Evolutionary conservation across 2,888 invertebrate species (phyloP), one percentile per base, ranked within the genome.

Genomic region (Orthosia incerta): DNA sequence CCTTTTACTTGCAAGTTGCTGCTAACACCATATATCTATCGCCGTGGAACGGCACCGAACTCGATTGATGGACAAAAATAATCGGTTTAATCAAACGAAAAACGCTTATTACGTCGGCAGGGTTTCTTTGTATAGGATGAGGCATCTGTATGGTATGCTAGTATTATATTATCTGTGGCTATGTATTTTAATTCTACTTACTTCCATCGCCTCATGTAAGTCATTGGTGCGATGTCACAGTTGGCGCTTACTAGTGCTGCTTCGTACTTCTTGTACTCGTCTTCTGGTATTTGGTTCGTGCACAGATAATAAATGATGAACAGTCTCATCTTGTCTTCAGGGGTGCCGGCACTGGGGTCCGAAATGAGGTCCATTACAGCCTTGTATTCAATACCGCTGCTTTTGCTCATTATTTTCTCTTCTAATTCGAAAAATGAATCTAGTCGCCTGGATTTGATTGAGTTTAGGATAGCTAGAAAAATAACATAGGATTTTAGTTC

Each of bases 371-470:
- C 99, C 91, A 99, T 94, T n/a, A 99, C 96, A 39, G 98, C 97
- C 92, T 98, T 98, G 90, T 98, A 99, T 81, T 96, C 96, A 0
- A 96, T 93, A 74, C 98, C 94, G 7, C 97, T 97, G 85, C 97
- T 97, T 95, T 98, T 98, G 65, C 98, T 98, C 98, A 99, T 99
- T 62, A 99, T 98, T 94, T 99, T 99, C 92, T 99, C 99, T 96
- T 99, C 99, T 76, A 99, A 96, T 94, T 99, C 99, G 91, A 99
- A 99, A 91, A 99, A 99, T 0, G 99, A 98, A 92, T 99, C 99
- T 66, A 99, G 95, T 84, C 99, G 98, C 68, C 99, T 97, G 0
- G 98, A 97, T 96, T 99, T 99, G 61, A 99, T 99, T 66, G 97
- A 97, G 93, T 98, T 98, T 73, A 99, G 94, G 85, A 99, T 98